Percentiles rank a stretch among this genome's conserved stretches.
These are phyloP conservation scores for Drosophila equinoxialis DNA, from an alignment of 1,140 invertebrate species.

Conservation along the genomic window DNA sequence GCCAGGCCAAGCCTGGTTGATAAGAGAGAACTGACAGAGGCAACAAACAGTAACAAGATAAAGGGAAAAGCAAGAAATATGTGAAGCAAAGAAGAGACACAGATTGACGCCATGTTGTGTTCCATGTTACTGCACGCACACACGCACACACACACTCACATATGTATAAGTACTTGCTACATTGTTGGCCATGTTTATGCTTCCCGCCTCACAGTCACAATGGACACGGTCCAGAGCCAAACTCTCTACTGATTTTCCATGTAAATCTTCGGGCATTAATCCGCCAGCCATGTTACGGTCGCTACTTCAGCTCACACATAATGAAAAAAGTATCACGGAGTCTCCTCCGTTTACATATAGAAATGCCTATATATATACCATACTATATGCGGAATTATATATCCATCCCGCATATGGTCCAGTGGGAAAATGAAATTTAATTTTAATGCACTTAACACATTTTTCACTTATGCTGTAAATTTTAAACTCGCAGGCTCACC, in stretches of 20 bases:
- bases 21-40: constrained; percentile 14
- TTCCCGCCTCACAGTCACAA: constrained; percentile 5
- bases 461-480: constrained; percentile 48
- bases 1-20: background rate
- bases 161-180: constrained; percentile 3
- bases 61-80: constrained; percentile 18
- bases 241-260: constrained; percentile 56
- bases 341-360: constrained; percentile 3
- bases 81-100: constrained; percentile 19
- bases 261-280: constrained; percentile 74
- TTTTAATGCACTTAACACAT: constrained; percentile 38
- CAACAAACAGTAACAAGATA: constrained; percentile 10
- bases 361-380: background rate
- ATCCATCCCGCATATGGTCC: constrained; percentile 16
- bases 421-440: constrained; percentile 23
- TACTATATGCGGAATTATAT: constrained; percentile 7
- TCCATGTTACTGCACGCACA: constrained; percentile 23
- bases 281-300: constrained; percentile 46
- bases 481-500: constrained; percentile 25
- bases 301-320: constrained; percentile 39
- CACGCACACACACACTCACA: background rate
- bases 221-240: constrained; percentile 15
- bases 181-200: constrained; percentile 42
- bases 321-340: constrained; percentile 52
- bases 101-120: constrained; percentile 50